A percentile compares a stretch with the other conserved stretches of the same genome.
These are phyloP conservation scores for Colletes collaris DNA, from an alignment of 2,888 invertebrate genomes.

Conservation along the genomic window DNA sequence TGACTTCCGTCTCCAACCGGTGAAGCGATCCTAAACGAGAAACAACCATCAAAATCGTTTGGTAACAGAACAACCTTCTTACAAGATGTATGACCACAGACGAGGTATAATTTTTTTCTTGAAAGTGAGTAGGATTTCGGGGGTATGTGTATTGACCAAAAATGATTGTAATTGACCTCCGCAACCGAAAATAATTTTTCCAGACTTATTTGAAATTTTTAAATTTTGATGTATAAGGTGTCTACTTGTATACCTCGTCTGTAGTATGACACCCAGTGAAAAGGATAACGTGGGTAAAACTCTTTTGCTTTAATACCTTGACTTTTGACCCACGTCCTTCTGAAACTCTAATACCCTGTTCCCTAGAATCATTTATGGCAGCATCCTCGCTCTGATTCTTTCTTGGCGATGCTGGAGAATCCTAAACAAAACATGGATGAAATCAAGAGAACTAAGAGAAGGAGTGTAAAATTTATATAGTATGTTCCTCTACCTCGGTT, in stretches of 20 bases:
- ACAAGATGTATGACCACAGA: too few relatives aligned
- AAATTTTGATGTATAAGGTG: too few relatives aligned
- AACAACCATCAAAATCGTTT: not conserved
- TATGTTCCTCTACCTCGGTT: conserved; percentile 71
- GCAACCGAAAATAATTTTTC: too few relatives aligned
- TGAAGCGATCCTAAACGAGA: conserved; percentile 83
- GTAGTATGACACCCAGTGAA: too few relatives aligned
- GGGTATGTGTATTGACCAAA: too few relatives aligned
- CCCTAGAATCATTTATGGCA: conserved; percentile 68
- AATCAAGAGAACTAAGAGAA: not conserved
- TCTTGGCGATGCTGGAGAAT: conserved; percentile 75
- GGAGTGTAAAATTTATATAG: not conserved
- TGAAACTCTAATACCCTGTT: conserved; percentile 75
- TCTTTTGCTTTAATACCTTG: conserved; percentile 66
- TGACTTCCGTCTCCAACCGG: conserved; percentile 89
- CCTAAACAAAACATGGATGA: conserved; percentile 59
- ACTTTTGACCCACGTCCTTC: conserved; percentile 79
- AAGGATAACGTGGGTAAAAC: too few relatives aligned
- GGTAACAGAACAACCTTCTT: too few relatives aligned
- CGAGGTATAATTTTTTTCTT: too few relatives aligned
- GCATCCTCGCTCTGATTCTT: conserved; percentile 75
- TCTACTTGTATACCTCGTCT: too few relatives aligned
- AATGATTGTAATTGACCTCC: too few relatives aligned
- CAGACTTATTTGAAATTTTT: too few relatives aligned
- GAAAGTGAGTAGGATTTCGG: too few relatives aligned